These are phyloP conservation scores for Anarrhichthys ocellatus DNA, from an alignment of 2,113 vertebrate species.

Conservation along the genomic window DNA sequence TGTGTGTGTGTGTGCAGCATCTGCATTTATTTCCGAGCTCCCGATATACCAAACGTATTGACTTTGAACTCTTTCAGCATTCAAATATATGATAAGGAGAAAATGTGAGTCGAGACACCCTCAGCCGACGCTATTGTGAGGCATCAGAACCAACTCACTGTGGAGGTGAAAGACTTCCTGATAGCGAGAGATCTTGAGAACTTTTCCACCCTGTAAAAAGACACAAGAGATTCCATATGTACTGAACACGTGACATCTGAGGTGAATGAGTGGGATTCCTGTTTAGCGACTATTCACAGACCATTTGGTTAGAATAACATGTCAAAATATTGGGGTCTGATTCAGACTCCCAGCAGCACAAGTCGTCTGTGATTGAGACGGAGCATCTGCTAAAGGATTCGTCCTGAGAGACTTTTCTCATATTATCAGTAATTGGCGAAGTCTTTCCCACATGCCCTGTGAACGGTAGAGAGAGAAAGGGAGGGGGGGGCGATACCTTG, in stretches of 20 bases:
- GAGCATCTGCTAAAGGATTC: not conserved
- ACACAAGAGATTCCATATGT: not conserved
- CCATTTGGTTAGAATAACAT: no score
- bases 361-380: not conserved
- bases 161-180: not conserved
- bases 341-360: not conserved
- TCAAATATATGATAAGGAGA: constrained; percentile 9
- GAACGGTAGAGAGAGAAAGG: not conserved
- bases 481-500: not conserved
- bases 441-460: constrained; percentile 25
- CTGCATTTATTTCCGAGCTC: constrained; percentile 26
- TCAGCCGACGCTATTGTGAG: not conserved
- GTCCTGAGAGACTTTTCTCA: constrained; percentile 17
- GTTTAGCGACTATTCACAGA: no score
- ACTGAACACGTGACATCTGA: not conserved
- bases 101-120: not conserved
- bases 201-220: not conserved
- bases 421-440: constrained; percentile 49
- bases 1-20: constrained; percentile 22
- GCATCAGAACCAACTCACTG: no score
- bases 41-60: constrained; percentile 30
- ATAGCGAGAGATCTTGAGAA: not conserved
- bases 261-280: not conserved
- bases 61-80: constrained; percentile 21
- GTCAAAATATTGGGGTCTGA: no score